These are phyloP conservation scores for Chloebia gouldiae DNA, from an alignment of 2,113 vertebrate genomes.

Conservation along the genomic window DNA sequence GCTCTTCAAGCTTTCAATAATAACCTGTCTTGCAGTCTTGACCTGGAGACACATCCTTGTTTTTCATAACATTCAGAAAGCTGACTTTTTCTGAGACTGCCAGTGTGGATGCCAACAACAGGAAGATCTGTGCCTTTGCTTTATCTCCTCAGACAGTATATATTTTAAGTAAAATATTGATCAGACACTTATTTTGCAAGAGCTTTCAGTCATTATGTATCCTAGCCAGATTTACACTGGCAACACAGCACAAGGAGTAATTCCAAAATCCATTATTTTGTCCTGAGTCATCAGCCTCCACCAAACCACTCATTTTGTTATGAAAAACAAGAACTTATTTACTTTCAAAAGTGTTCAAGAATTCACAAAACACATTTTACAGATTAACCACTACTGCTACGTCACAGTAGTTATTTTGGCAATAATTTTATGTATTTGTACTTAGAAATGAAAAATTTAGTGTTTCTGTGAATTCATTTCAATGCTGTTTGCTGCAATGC, in stretches of 20 bases:
- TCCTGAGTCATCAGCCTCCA: slow-evolving; percentile 48
- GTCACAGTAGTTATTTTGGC: neutral
- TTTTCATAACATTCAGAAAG: neutral
- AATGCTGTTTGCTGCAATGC: neutral
- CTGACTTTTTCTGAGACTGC: neutral
- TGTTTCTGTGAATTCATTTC: neutral
- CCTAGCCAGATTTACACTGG: slow-evolving; percentile 43
- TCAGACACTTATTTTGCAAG: slow-evolving; percentile 30
- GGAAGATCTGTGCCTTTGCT: slow-evolving; percentile 8
- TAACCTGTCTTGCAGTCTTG: neutral
- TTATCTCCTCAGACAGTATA: neutral
- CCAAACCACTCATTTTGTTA: slow-evolving; percentile 44
- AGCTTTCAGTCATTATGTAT: slow-evolving; percentile 13
- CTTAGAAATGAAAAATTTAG: neutral
- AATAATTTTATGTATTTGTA: neutral
- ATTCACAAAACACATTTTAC: slow-evolving; percentile 32
- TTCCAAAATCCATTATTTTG: slow-evolving; percentile 57
- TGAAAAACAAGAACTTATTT: slow-evolving; percentile 46
- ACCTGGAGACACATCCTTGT: neutral
- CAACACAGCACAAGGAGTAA: slow-evolving; percentile 23
- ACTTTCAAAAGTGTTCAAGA: slow-evolving; percentile 6
- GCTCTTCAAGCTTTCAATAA: neutral
- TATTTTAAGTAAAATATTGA: slow-evolving; percentile 7
- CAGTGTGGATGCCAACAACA: neutral
- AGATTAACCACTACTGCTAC: slow-evolving; percentile 2